Base-by-base conservation (phyloP, 2,888 invertebrate species). In the Apantesis nais region DNA sequence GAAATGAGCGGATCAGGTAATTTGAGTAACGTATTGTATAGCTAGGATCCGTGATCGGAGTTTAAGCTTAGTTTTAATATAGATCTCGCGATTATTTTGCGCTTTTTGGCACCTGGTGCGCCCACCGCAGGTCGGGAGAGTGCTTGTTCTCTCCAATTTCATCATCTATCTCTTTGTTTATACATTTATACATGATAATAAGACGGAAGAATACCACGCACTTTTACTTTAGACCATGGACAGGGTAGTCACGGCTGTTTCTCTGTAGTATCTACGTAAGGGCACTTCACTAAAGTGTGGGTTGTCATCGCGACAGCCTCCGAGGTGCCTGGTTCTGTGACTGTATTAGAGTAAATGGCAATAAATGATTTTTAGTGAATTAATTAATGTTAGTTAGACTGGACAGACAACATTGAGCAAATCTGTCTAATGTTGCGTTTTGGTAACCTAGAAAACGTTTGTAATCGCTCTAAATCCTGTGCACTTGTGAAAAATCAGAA, bases 1-100 rank as follows among this genome's bases (percentile, higher is more conserved):
- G 70, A 72, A 66, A 66, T 72, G 7, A 41, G 62, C 14, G 68
- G 39, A 62, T 25, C 72, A 68, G 72, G 72, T 72, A 62, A 48
- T 37, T 61, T n/a, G n/a, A 44, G 12, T 55, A 4, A 12, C n/a
- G 19, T 31, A 29, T 58, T n/a, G 7, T 37, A 25, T 19, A 25
- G 25, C 14, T 22, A 22, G 22, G 5, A 34, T 34, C 34, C 34
- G 3, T 2, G 34, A 22, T 48, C 48, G 8, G 8, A 22, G 22
- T 52, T 52, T 52, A 52, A 52, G n/a, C 11, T n/a, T n/a, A 52
- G 22, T n/a, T n/a, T 34, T 34, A 2, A 34, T n/a, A 34, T 34
- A 34, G 34, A 34, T 34, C 34, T 34, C 34, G 34, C 34, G 2
- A 34, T 34, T 5, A 34, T 34, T 34, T 34, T 52, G 4, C 22